Base-by-base conservation (phyloP, 2,797 vertebrate genomes). In the Falco naumanni region DNA sequence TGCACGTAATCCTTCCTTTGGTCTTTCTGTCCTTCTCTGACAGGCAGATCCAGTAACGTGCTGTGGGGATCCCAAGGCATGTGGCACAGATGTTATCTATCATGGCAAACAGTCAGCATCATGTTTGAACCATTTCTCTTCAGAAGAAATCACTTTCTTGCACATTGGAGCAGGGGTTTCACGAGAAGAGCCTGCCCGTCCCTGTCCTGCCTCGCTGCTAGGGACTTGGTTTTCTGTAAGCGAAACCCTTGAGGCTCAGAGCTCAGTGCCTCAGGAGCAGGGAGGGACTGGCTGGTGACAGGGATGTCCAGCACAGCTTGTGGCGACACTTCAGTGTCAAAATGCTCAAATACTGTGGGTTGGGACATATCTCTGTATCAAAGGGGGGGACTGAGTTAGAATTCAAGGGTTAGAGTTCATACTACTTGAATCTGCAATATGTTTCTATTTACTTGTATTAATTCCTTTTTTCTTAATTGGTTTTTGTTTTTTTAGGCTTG, bases 191-290 rank as follows among this genome's bases (percentile, higher is more conserved):
- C n/a, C 41, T 5, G 14, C 51, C 50, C 1, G 1, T 41, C 41
- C 48, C 78, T 7, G 0, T 29, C 66, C 65, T 10, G 16, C 88
- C 59, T 21, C 63, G 22, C 70, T 53, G 37, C 19, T 31, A 5
- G 48, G 37, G 28, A 39, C 47, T 26, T 1, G 0, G 19, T n/a
- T 80, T 71, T 45, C 37, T 9, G 53, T 45, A 20, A 33, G 69
- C 43, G 45, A 59, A 14, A 4, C 29, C 16, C 45, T 45, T 19
- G 45, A 18, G 70, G 61, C 82, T 84, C 61, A 39, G 59, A 39
- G 50, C 22, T 63, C 4, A 3, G 25, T 1, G n/a, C 41, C 48
- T 56, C 0, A 4, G 70, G 51, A 57, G n/a, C 0, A 2, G 59
- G 39, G 39, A 54, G 41, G 53, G 45, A 25, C 37, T 33, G 53